These are phyloP conservation scores for Glaucidium brasilianum DNA, from an alignment of 2,113 vertebrate species.

Conservation along the genomic window DNA sequence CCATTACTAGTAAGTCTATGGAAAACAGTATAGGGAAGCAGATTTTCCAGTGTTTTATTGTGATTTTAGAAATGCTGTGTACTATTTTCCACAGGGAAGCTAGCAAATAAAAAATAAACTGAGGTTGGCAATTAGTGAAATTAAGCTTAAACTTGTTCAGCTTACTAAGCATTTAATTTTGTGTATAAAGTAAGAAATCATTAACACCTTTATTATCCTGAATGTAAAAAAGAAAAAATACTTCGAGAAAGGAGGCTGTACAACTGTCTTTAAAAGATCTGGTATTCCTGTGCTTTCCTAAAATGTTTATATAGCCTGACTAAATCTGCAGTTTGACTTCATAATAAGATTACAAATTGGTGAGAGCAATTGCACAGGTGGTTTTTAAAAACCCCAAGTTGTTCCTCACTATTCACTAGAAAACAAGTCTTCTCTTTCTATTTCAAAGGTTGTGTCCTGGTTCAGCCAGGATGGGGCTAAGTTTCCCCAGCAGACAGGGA, in stretches of 20 bases:
- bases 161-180: conserved; percentile 42
- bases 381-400: neutral
- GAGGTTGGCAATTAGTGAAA: conserved; percentile 5
- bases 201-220: conserved; percentile 3
- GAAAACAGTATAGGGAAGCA: neutral
- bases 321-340: neutral
- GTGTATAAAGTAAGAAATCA: neutral
- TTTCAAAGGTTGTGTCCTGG: neutral
- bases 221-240: neutral
- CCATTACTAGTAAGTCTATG: neutral
- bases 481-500: no score
- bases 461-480: no score
- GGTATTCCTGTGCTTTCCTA: neutral
- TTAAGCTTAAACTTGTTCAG: conserved; percentile 1
- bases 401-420: neutral
- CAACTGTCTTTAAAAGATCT: neutral
- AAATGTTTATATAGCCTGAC: neutral
- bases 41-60: neutral
- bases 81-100: neutral
- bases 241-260: neutral
- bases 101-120: neutral
- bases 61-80: neutral
- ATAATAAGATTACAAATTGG: neutral
- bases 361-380: neutral
- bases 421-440: neutral